Conservation (phyloP, 2,113 vertebrate species). For the Ochotona princeps region DNA sequence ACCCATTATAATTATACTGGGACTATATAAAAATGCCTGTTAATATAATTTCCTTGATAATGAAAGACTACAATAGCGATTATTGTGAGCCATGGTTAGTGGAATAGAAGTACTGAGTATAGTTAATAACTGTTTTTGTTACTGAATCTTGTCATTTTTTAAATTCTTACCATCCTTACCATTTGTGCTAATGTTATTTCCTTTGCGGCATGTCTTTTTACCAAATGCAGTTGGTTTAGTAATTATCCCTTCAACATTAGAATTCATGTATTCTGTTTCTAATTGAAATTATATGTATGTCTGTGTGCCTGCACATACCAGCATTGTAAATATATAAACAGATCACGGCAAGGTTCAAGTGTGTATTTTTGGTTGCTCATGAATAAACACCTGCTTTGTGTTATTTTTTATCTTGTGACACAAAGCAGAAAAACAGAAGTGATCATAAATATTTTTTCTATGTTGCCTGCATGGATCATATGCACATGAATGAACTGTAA, state of each 20-base stretch:
- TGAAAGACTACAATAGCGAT: not conserved
- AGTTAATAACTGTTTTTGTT: constrained; percentile 4
- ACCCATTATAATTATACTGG: not conserved
- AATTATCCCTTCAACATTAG: constrained; percentile 27
- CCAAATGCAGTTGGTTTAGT: not conserved
- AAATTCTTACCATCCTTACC: constrained; percentile 26
- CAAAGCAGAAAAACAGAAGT: not conserved
- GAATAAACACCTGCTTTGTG: not conserved
- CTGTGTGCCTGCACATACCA: not conserved
- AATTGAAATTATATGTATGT: not conserved
- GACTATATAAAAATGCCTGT: not conserved
- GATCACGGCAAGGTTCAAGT: not conserved
- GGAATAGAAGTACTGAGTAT: not conserved
- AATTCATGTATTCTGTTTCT: constrained; percentile 12
- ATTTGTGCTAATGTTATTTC: not conserved
- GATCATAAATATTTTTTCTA: not conserved
- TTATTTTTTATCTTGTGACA: not conserved
- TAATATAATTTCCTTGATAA: not conserved
- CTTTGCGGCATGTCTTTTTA: not conserved
- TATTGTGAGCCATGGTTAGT: constrained; percentile 19
- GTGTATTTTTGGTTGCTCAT: not conserved
- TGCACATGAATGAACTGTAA: not conserved
- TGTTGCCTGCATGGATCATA: not conserved
- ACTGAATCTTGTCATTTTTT: not conserved
- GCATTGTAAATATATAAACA: not conserved